Evolutionary conservation across 1,140 invertebrate species (phyloP).

Genomic region (Drosophila arawakana): DNA sequence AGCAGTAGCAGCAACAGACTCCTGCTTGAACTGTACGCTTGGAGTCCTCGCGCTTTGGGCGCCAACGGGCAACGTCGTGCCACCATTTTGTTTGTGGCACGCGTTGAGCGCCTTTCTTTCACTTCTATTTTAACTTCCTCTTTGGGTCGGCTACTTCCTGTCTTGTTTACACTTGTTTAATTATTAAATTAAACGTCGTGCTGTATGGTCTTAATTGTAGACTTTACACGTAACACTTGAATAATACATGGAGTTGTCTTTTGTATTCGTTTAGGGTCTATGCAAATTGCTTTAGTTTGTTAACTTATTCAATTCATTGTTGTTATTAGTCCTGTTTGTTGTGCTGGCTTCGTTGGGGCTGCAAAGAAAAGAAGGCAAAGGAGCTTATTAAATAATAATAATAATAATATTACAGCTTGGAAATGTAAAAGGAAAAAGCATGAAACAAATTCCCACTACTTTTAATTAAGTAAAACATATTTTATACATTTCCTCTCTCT

Average conservation of each 20-base stretch:
- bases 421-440: too few relatives aligned
- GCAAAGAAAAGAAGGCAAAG: neutral
- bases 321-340: neutral
- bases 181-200: constrained; percentile 33
- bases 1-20: constrained; percentile 15
- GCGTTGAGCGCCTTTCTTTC: constrained; percentile 43
- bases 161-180: constrained; percentile 21
- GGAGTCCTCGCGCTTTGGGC: constrained; percentile 49
- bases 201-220: constrained; percentile 46
- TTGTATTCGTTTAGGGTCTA: neutral
- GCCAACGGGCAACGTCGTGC: constrained; percentile 73
- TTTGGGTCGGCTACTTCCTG: neutral
- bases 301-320: constrained; percentile 28
- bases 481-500: too few relatives aligned
- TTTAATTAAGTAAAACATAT: too few relatives aligned
- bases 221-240: constrained; percentile 56
- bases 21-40: constrained; percentile 22
- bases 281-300: neutral
- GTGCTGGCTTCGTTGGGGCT: neutral
- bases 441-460: too few relatives aligned
- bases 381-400: neutral
- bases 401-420: neutral
- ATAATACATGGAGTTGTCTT: constrained; percentile 32
- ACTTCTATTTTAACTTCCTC: constrained; percentile 4
- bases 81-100: constrained; percentile 70